These are phyloP conservation scores for Calameuta filiformis DNA, from an alignment of 2,888 invertebrate genomes.

Conservation along the genomic window DNA sequence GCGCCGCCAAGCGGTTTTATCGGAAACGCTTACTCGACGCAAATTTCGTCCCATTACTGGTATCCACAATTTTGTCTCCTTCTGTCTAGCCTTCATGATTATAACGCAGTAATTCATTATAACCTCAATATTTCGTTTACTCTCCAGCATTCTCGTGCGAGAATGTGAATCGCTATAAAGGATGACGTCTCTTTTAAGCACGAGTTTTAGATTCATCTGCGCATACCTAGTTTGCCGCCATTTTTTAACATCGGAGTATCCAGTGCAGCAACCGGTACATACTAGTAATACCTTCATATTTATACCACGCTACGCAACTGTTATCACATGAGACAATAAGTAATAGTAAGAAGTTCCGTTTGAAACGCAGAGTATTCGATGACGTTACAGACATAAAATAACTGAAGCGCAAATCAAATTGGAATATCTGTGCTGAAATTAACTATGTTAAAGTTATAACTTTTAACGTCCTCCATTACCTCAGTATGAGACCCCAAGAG, in stretches of 20 bases:
- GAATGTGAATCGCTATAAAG: background rate
- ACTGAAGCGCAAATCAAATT: background rate
- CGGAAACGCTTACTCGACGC: too few species aligned
- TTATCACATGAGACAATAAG: background rate
- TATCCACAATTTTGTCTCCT: too few species aligned
- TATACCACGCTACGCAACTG: too few species aligned
- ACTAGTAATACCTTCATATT: too few species aligned
- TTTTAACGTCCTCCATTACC: background rate
- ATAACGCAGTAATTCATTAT: background rate
- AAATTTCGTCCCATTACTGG: too few species aligned
- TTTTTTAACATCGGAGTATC: too few species aligned
- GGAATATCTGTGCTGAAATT: background rate
- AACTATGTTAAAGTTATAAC: background rate
- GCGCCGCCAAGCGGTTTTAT: too few species aligned
- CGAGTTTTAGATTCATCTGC: too few species aligned
- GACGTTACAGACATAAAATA: background rate
- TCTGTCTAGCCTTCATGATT: background rate
- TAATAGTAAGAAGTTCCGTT: background rate
- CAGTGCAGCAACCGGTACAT: too few species aligned
- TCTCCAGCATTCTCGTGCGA: background rate
- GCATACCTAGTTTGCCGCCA: too few species aligned
- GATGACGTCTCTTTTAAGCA: background rate
- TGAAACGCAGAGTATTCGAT: background rate
- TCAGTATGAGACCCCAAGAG: background rate
- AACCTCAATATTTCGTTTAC: background rate